Evolutionary conservation across 2,797 vertebrate genomes (phyloP), one percentile per base, ranked within the genome.

Genomic region (Platalea minor): DNA sequence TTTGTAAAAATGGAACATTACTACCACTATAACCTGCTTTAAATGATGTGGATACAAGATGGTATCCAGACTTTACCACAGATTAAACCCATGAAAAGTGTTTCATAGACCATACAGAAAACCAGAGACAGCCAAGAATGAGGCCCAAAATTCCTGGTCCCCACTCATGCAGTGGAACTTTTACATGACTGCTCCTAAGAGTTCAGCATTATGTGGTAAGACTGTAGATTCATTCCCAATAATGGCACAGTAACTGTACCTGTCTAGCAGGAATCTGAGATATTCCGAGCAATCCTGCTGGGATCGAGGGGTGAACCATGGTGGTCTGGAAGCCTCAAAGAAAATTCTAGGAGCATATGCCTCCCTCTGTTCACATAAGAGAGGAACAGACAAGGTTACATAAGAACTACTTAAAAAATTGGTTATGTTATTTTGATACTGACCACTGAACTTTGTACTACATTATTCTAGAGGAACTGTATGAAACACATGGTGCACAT

Each of bases 271-370:
- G 97, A 99, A 99, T 92, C 99, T 98, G 96, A 99, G 99, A 98
- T 99, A 99, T 87, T 99, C 99, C 1, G 99, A 99, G 95, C 99
- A 99, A 98, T 99, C 99, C 97, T 99, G 99, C 95, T 99, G 99
- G 33, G 99, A 99, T 89, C 99, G 98, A 57, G 97, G 97, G 14
- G 99, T 99, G 95, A 99, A 99, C 99, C 99, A 99, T 0, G 99
- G 98, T 25, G 99, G 99, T 73, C 99, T 99, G 78, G 99, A 99
- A n/a, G 98, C 98, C 87, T 99, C 99, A 95, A 99, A 98, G 97
- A 99, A 99, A 97, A 98, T 98, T 95, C 98, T 98, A 91, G 99
- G 99, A 86, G 99, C 99, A 7, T 99, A 99, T 29, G 99, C 99
- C 97, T 99, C 99, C 98, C 99, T 99, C 99, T 99, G 96, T 91